Percentiles rank a stretch among this genome's conserved stretches.
These are phyloP conservation scores for Melanerpes formicivorus DNA, from an alignment of 2,113 vertebrate genomes.

Conservation along the genomic window DNA sequence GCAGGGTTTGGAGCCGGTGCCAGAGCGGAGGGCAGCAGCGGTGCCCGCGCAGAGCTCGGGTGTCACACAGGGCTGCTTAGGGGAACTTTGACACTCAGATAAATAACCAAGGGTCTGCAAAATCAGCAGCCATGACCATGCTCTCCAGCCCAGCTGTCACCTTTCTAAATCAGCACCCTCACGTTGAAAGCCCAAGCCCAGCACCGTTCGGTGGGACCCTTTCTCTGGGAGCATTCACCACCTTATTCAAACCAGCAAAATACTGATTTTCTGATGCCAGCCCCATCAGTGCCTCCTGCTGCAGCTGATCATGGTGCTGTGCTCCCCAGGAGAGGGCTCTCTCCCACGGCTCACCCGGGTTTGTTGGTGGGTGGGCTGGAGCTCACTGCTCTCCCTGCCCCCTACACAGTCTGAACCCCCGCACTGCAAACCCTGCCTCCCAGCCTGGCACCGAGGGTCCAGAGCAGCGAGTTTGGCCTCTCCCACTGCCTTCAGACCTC, in stretches of 20 bases:
- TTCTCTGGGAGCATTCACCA: background rate
- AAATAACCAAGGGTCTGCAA: background rate
- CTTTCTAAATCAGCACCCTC: background rate
- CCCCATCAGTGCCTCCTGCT: background rate
- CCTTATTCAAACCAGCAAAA: no score
- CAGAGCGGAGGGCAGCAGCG: slow-evolving; percentile 23
- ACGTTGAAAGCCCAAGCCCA: background rate
- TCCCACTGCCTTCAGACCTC: background rate
- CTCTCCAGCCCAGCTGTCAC: rapidly evolving
- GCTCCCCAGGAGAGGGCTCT: background rate
- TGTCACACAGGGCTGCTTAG: background rate
- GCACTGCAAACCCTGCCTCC: background rate
- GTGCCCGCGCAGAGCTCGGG: background rate
- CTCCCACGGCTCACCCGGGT: background rate
- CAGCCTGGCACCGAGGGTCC: background rate
- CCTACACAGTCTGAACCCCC: background rate
- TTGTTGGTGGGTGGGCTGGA: background rate
- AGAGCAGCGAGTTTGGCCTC: rapidly evolving
- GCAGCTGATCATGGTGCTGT: background rate
- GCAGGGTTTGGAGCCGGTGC: slow-evolving; percentile 8
- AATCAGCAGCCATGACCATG: background rate
- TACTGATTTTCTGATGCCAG: background rate
- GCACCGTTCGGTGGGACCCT: background rate
- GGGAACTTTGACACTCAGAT: background rate
- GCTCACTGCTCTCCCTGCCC: background rate